Conservation (phyloP, 2,113 vertebrate species). For the Cyanoderma ruficeps region DNA sequence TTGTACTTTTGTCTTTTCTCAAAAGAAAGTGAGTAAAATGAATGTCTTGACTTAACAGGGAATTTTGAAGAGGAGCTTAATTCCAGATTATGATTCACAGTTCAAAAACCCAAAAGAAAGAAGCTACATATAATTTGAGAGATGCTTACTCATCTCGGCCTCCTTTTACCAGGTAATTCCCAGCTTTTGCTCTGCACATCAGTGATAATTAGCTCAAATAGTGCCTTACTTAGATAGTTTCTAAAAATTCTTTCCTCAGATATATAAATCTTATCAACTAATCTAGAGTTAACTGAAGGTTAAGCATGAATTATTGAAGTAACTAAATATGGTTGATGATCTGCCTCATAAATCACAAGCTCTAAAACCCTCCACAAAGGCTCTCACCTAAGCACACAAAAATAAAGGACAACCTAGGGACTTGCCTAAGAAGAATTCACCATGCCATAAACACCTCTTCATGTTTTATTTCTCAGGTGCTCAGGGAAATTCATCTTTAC, state of each 20-base stretch:
- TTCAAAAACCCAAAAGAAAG: not conserved
- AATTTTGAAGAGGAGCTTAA: not conserved
- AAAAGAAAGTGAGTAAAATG: not conserved
- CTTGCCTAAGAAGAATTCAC: not conserved
- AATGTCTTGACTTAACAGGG: accelerated
- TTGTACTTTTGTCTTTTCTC: not conserved
- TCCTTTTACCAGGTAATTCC: not conserved
- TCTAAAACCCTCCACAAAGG: not conserved
- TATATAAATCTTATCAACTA: not conserved
- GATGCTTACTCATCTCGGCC: not conserved
- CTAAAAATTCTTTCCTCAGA: not conserved
- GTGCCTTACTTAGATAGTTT: not conserved
- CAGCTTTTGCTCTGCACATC: not conserved
- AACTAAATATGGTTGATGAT: not conserved
- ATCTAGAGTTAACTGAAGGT: not conserved
- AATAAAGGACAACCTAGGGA: not conserved
- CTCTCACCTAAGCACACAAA: not conserved
- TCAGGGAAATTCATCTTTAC: not conserved
- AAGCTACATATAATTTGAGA: not conserved
- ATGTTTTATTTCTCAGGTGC: not conserved
- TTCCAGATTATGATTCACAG: not conserved
- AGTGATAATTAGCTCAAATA: not conserved
- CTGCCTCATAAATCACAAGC: not conserved
- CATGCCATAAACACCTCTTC: not conserved
- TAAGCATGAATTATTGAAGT: not conserved